These are phyloP conservation scores for Neodiprion lecontei DNA, from an alignment of 1,140 invertebrate species.

Conservation along the genomic window DNA sequence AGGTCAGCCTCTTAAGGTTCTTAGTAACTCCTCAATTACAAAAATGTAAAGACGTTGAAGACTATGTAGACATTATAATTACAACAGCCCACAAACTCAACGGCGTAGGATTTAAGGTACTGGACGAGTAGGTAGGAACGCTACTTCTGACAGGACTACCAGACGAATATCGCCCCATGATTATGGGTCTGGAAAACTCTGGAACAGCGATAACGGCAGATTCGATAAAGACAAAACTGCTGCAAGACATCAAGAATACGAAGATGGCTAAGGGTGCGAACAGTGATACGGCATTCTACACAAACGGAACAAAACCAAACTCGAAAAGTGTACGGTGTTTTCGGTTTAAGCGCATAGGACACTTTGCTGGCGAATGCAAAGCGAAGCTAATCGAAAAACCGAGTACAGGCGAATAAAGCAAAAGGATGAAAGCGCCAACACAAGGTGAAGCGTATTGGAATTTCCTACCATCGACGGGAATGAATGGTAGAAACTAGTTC, in stretches of 20 bases:
- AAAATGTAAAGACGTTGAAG: background rate
- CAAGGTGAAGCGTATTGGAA: background rate
- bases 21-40: conserved; percentile 10
- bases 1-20: conserved; percentile 9
- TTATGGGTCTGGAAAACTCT: conserved; percentile 23
- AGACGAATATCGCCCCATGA: conserved; percentile 16
- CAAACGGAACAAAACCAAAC: too few relatives aligned
- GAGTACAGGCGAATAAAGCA: too few relatives aligned
- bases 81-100: conserved; percentile 14
- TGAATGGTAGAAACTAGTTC: conserved; percentile 1
- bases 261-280: background rate
- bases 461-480: background rate
- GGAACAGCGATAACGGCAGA: conserved; percentile 29
- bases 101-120: conserved; percentile 6
- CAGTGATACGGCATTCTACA: too few relatives aligned
- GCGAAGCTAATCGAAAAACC: too few relatives aligned
- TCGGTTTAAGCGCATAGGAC: too few relatives aligned
- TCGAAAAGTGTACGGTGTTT: too few relatives aligned
- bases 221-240: conserved; percentile 32
- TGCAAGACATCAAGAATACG: background rate
- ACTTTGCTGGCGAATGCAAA: too few relatives aligned
- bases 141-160: conserved; percentile 16
- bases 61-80: conserved; percentile 15
- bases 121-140: conserved; percentile 21
- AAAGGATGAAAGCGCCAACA: too few relatives aligned